Percentiles rank a stretch among this genome's conserved stretches.
Evolutionary conservation across 2,113 vertebrate species (phyloP).

Genomic region (Hyperopisus bebe): DNA sequence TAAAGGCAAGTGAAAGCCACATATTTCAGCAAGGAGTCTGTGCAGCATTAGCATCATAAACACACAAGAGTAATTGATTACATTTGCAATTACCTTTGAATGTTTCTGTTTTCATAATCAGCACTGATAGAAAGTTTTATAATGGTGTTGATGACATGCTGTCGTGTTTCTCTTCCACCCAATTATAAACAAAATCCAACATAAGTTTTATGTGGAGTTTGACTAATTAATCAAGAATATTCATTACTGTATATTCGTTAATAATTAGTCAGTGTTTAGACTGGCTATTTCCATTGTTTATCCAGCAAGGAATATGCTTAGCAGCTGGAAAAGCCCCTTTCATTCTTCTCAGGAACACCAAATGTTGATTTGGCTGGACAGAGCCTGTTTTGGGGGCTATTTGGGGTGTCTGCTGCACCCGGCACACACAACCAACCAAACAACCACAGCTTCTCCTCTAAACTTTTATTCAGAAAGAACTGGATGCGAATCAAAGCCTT

Average conservation of each 20-base stretch:
- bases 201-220: conserved; percentile 44
- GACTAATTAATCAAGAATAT: conserved; percentile 41
- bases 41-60: conserved; percentile 51
- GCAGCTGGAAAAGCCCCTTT: neutral
- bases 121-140: conserved; percentile 44
- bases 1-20: conserved; percentile 24
- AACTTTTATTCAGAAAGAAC: neutral
- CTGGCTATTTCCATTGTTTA: conserved; percentile 23
- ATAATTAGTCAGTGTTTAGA: conserved; percentile 47
- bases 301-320: conserved; percentile 35
- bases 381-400: neutral
- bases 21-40: conserved; percentile 43
- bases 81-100: conserved; percentile 41
- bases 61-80: conserved; percentile 48
- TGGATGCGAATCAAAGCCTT: neutral
- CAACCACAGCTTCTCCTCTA: neutral
- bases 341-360: neutral
- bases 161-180: conserved; percentile 12
- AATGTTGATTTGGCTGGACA: neutral
- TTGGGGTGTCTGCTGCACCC: neutral
- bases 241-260: conserved; percentile 39
- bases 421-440: neutral
- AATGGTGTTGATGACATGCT: conserved; percentile 43
- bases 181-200: neutral
- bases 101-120: conserved; percentile 51